phyloP scores from a whole-genome alignment of 2,797 vertebrate genomes.

The Rallus crepitans region DNA sequence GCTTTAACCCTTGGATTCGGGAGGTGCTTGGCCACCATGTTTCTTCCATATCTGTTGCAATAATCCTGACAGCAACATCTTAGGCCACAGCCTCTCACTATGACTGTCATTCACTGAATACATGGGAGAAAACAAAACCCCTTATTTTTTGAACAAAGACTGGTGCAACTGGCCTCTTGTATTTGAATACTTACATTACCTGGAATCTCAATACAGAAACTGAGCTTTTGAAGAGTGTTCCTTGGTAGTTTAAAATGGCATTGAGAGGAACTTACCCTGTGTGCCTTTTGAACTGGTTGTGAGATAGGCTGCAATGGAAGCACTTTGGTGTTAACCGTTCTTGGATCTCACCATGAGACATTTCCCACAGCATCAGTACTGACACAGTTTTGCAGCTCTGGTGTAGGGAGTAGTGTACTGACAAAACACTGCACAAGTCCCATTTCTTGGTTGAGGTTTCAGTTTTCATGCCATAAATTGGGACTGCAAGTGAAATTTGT shows the following conservation, averaged over 20 bases:
- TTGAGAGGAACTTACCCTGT: accelerated
- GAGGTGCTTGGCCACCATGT: not conserved
- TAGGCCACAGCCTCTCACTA: not conserved
- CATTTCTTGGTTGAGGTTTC: not conserved
- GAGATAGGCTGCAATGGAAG: not conserved
- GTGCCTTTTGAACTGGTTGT: not conserved
- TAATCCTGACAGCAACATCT: accelerated
- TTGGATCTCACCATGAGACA: not conserved
- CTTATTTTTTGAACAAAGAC: not conserved
- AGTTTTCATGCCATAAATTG: not conserved
- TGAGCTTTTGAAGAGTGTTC: not conserved
- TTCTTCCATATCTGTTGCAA: not conserved
- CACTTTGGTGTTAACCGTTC: not conserved
- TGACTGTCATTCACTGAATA: not conserved
- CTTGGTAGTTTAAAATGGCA: not conserved
- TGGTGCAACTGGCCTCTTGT: not conserved
- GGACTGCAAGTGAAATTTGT: not conserved
- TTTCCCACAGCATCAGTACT: not conserved
- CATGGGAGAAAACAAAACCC: not conserved
- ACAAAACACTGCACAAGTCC: not conserved
- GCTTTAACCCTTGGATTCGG: not conserved
- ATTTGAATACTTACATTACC: not conserved
- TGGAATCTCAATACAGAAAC: not conserved
- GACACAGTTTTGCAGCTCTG: not conserved
- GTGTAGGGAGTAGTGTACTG: not conserved